Conservation (phyloP, 2,888 invertebrate genomes). For the Drosophila kokeensis region DNA sequence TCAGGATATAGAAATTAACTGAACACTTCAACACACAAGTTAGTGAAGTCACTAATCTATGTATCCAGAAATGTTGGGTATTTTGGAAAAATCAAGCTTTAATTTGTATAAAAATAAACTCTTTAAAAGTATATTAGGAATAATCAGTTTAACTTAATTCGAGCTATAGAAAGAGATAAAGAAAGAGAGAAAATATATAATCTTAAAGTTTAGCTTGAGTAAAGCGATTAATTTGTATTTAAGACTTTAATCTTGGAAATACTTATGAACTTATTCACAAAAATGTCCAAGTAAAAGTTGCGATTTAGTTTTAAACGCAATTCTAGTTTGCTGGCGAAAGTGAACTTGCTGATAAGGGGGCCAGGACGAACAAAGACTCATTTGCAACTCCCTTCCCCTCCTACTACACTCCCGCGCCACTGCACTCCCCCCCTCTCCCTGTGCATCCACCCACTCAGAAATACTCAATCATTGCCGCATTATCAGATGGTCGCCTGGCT, state of each 20-base stretch:
- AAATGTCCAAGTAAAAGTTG: neutral
- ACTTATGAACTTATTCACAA: neutral
- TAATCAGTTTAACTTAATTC: neutral
- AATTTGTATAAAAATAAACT: neutral
- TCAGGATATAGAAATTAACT: neutral
- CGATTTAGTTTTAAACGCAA: neutral
- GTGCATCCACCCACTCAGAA: neutral
- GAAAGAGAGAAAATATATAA: neutral
- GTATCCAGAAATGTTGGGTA: neutral
- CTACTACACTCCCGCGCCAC: neutral
- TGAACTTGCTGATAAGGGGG: conserved; percentile 40
- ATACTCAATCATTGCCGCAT: conserved; percentile 67
- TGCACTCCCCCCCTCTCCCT: neutral
- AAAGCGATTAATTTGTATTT: neutral
- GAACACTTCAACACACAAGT: neutral
- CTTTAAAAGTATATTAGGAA: neutral
- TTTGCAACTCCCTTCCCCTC: neutral
- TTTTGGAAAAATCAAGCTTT: neutral
- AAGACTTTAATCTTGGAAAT: neutral
- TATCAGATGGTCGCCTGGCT: conserved; percentile 64
- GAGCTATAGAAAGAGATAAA: neutral
- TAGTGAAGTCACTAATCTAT: too few species aligned
- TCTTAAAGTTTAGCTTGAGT: neutral
- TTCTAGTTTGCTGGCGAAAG: conserved; percentile 26
- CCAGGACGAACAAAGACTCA: neutral